phyloP scores from a whole-genome alignment of 2,113 vertebrate genomes.

The Colossoma macropomum region DNA sequence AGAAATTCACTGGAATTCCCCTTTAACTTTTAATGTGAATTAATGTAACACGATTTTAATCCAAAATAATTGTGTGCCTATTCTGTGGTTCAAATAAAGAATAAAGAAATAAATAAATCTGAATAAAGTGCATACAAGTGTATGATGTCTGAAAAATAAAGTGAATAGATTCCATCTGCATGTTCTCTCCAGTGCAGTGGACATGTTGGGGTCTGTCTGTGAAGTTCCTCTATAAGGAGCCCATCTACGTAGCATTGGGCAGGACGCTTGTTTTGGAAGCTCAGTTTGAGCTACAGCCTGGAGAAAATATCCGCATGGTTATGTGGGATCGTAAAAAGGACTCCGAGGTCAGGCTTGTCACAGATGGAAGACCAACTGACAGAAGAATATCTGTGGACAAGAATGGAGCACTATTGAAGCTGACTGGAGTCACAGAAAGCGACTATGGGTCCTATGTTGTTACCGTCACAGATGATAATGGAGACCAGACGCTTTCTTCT shows the following conservation, averaged over 20 bases:
- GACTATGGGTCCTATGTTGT: constrained; percentile 52
- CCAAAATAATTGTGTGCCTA: no score
- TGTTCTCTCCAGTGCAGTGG: constrained; percentile 8
- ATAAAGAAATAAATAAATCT: no score
- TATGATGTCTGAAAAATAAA: no score
- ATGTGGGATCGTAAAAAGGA: constrained; percentile 34
- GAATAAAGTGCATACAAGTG: no score
- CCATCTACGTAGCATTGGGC: constrained; percentile 21
- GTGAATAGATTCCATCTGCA: not conserved
- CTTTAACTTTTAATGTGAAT: no score
- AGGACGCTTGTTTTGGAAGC: constrained; percentile 42
- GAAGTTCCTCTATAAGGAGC: not conserved
- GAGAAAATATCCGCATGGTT: not conserved
- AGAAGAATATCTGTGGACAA: constrained; percentile 3
- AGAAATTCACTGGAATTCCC: no score
- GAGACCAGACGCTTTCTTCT: constrained; percentile 3
- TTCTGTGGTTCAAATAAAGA: no score
- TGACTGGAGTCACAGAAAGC: not conserved
- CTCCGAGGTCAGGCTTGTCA: not conserved
- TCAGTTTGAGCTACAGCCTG: not conserved
- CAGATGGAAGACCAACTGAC: rapidly evolving
- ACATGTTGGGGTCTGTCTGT: not conserved
- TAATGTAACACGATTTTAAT: no score
- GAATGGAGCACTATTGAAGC: not conserved
- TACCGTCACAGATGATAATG: not conserved